Percentiles rank a stretch among this genome's conserved stretches.
Evolutionary conservation across 2,888 invertebrate species (phyloP).

Genomic region (Microplitis manilae): DNA sequence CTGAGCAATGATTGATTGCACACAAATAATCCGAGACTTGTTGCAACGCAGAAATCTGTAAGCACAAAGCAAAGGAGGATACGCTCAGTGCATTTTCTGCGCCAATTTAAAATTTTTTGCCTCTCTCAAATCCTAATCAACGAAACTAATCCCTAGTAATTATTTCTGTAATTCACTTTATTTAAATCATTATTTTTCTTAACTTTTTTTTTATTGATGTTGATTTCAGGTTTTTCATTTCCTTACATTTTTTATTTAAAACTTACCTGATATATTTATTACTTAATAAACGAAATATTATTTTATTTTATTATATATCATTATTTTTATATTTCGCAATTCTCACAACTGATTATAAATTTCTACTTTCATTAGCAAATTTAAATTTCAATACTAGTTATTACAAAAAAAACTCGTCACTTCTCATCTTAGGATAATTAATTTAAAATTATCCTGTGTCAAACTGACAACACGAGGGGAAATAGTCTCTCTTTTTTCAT

Average conservation of each 20-base stretch:
- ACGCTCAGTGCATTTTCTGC: constrained; percentile 70
- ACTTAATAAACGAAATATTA: constrained; percentile 4
- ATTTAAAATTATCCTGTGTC: too few relatives aligned
- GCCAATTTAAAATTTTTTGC: constrained; percentile 65
- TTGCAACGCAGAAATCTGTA: constrained; percentile 72
- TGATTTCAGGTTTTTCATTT: too few relatives aligned
- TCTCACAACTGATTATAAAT: constrained; percentile 21
- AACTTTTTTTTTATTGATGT: too few relatives aligned
- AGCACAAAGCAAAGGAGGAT: constrained; percentile 72
- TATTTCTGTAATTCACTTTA: constrained; percentile 11
- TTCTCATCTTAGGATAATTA: too few relatives aligned
- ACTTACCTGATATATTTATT: neutral
- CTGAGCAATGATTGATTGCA: constrained; percentile 69
- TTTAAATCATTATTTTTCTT: constrained; percentile 15
- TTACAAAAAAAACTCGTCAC: too few relatives aligned
- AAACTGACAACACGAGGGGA: too few relatives aligned
- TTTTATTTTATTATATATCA: neutral
- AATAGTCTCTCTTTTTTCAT: too few relatives aligned
- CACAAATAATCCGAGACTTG: constrained; percentile 69
- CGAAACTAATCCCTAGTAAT: constrained; percentile 9
- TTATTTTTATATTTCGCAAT: constrained; percentile 24
- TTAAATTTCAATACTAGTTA: neutral
- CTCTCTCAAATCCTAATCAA: constrained; percentile 57
- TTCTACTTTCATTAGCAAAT: constrained; percentile 19
- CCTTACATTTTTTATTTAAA: neutral